phyloP scores from a whole-genome alignment of 2,113 vertebrate species.

The Megaleporinus macrocephalus region DNA sequence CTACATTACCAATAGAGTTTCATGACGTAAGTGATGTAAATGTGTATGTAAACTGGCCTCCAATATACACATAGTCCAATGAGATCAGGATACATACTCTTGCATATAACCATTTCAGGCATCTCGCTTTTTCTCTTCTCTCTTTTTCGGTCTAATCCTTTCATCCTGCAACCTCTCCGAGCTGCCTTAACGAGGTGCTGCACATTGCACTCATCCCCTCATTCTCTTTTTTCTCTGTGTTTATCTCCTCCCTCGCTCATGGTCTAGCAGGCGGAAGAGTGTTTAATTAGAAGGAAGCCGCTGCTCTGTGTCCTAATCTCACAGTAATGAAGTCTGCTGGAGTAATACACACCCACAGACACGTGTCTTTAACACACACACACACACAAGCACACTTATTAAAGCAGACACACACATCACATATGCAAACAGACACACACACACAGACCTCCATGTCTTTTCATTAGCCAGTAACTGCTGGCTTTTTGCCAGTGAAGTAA shows the following conservation, averaged over 20 bases:
- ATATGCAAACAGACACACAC: not conserved
- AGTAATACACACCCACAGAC: slow-evolving; percentile 8
- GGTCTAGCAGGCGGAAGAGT: not conserved
- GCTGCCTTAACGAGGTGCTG: slow-evolving; percentile 7
- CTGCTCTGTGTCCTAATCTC: slow-evolving; percentile 14
- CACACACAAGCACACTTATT: not conserved
- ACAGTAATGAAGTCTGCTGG: slow-evolving; percentile 39
- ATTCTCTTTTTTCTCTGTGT: not conserved
- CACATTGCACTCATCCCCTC: slow-evolving; percentile 1
- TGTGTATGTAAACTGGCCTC: too few relatives aligned
- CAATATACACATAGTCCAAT: not conserved
- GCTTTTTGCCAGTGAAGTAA: not conserved
- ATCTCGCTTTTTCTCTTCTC: not conserved
- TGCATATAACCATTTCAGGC: slow-evolving; percentile 16
- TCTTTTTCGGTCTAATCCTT: slow-evolving; percentile 26
- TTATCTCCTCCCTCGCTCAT: slow-evolving; percentile 15
- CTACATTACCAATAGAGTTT: not conserved
- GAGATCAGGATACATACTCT: not conserved
- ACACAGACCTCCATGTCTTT: not conserved
- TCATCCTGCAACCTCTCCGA: slow-evolving; percentile 26
- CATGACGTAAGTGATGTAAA: too few relatives aligned
- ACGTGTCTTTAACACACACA: slow-evolving; percentile 16
- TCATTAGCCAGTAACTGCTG: not conserved
- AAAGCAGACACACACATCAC: not conserved
- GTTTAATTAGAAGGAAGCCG: slow-evolving; percentile 43